Conservation (phyloP, 2,797 vertebrate species). For the Podargus strigoides region DNA sequence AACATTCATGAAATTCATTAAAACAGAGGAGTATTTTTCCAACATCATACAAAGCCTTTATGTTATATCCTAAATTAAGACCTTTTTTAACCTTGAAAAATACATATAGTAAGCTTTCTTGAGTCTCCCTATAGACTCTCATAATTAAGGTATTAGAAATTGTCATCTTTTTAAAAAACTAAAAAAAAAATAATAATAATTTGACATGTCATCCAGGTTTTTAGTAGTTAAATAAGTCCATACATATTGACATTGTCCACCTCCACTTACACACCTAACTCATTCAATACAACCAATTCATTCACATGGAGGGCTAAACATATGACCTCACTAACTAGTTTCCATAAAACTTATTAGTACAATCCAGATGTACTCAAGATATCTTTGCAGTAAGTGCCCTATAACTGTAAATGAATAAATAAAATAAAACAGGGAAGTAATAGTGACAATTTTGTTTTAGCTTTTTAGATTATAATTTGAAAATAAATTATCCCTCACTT, state of each 20-base stretch:
- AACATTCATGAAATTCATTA: slow-evolving; percentile 15
- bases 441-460: not conserved
- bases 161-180: not conserved
- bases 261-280: not conserved
- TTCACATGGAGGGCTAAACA: not conserved
- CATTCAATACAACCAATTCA: not conserved
- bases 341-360: not conserved
- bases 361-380: not conserved
- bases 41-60: not conserved
- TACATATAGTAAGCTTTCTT: not conserved
- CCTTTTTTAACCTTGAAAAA: not conserved
- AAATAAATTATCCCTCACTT: not conserved
- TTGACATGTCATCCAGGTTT: not conserved
- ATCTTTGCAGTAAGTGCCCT: not conserved
- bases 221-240: not conserved
- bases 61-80: not conserved
- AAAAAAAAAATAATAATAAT: not conserved
- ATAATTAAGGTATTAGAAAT: not conserved
- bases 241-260: not conserved
- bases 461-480: not conserved
- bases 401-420: not conserved
- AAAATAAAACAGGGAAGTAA: not conserved
- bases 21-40: not conserved
- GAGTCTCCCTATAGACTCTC: not conserved
- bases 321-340: not conserved